phyloP scores from a whole-genome alignment of 2,113 vertebrate species.

The Ia io region DNA sequence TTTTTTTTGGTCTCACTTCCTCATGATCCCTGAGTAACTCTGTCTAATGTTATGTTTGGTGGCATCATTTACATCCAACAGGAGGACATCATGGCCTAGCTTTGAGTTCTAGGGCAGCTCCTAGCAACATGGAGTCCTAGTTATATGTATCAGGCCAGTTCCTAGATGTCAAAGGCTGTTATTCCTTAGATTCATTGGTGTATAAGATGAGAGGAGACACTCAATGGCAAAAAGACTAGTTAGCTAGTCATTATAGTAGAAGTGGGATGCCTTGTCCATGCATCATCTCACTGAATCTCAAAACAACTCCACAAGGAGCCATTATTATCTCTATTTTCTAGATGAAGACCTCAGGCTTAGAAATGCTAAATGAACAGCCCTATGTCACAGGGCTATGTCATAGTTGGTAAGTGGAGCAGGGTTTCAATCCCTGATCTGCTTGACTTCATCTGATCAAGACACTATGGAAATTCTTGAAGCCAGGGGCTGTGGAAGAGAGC shows the following conservation, averaged over 20 bases:
- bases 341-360: background rate
- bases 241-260: background rate
- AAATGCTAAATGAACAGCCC: background rate
- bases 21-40: background rate
- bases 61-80: background rate
- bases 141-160: background rate
- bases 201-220: background rate
- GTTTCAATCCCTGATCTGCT: background rate
- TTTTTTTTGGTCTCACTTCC: background rate
- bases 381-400: background rate
- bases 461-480: background rate
- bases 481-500: background rate
- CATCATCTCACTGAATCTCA: background rate
- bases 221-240: background rate
- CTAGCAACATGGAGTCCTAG: background rate
- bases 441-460: background rate
- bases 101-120: background rate
- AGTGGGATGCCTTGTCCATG: no score
- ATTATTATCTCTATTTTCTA: background rate
- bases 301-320: background rate
- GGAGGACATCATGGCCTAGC: background rate
- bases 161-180: background rate
- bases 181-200: background rate
- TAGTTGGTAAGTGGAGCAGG: background rate
- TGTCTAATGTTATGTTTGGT: background rate